Evolutionary conservation across 2,113 vertebrate species (phyloP).

Genomic region (Phylloscopus trochilus): DNA sequence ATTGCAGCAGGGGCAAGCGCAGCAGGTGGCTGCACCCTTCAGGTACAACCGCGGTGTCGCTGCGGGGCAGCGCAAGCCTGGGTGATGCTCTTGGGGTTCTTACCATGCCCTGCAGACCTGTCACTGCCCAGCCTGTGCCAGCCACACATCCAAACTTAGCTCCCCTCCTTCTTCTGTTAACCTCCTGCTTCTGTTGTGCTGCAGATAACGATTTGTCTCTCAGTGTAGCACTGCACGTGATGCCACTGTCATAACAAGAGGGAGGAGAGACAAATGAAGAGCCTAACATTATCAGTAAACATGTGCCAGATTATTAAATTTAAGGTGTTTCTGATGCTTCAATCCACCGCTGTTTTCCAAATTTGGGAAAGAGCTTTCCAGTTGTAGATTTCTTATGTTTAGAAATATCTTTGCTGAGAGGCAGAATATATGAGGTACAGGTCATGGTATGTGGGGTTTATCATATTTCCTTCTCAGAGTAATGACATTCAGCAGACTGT

Average conservation of each 20-base stretch:
- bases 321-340: not conserved
- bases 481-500: not conserved
- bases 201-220: not conserved
- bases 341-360: not conserved
- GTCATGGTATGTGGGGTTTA: not conserved
- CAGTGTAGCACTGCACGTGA: not conserved
- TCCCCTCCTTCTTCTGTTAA: not conserved
- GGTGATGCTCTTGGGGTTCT: not conserved
- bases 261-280: not conserved
- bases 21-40: not conserved
- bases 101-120: not conserved
- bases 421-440: not conserved
- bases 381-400: not conserved
- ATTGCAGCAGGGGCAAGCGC: not conserved
- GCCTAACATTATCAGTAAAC: not conserved
- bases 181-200: not conserved
- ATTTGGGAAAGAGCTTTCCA: not conserved
- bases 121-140: not conserved
- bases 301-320: not conserved
- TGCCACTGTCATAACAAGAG: not conserved
- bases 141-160: not conserved
- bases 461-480: not conserved
- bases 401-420: not conserved
- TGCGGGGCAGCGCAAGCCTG: accelerated
- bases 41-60: accelerated